phyloP scores from a whole-genome alignment of 2,888 invertebrate species.

The Oscheius sp. region DNA sequence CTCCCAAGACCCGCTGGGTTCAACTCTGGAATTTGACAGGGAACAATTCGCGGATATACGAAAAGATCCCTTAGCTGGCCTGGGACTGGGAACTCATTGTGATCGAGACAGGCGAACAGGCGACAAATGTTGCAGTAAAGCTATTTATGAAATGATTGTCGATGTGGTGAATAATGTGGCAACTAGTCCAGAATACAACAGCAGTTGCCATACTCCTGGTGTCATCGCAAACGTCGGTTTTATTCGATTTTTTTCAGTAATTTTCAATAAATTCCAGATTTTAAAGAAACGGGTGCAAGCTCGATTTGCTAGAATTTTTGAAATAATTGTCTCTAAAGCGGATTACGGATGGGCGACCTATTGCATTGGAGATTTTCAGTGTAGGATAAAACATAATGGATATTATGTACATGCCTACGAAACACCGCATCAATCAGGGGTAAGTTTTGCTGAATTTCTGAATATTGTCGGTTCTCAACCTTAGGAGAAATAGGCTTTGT shows the following conservation, averaged over 20 bases:
- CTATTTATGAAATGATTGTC: constrained; percentile 47
- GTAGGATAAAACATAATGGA: not conserved
- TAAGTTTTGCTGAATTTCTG: too few species aligned
- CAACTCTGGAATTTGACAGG: constrained; percentile 37
- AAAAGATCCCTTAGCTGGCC: constrained; percentile 42
- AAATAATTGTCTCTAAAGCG: constrained; percentile 8
- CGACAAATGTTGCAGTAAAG: constrained; percentile 48
- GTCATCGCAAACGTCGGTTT: constrained; percentile 45
- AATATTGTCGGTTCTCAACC: too few species aligned
- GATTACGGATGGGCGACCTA: constrained; percentile 7
- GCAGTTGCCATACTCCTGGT: constrained; percentile 33
- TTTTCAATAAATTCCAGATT: not conserved
- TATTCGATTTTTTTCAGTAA: not conserved
- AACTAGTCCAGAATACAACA: constrained; percentile 46
- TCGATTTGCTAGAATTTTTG: constrained; percentile 25
- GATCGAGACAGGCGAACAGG: constrained; percentile 30
- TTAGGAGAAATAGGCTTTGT: too few species aligned
- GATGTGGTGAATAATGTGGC: constrained; percentile 47
- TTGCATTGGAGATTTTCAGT: constrained; percentile 16
- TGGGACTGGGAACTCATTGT: constrained; percentile 7
- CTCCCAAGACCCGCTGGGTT: constrained; percentile 45
- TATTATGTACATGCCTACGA: constrained; percentile 8
- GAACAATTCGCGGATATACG: constrained; percentile 47
- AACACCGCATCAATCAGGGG: constrained; percentile 18
- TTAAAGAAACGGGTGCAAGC: constrained; percentile 44